Evolutionary conservation across 2,888 invertebrate species (phyloP).

Genomic region (Carterocephalus palaemon): DNA sequence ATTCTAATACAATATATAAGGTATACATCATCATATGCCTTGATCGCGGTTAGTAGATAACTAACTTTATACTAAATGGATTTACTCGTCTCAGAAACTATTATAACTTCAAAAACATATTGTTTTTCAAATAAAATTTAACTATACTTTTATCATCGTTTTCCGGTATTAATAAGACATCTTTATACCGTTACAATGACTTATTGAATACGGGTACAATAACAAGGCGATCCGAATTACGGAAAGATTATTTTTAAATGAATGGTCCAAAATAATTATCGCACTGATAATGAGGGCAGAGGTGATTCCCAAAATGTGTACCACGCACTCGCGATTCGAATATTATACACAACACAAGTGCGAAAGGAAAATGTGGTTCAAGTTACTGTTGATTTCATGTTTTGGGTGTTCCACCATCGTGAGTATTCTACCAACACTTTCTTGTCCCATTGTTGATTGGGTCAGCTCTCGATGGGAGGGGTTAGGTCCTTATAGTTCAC

Average conservation of each 20-base stretch:
- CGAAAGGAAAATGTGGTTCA: conserved; percentile 48
- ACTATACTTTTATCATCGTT: too few species aligned
- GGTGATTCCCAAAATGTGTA: conserved; percentile 34
- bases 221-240: not conserved
- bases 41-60: too few species aligned
- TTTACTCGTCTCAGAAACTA: not conserved
- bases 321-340: conserved; percentile 11
- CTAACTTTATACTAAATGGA: not conserved
- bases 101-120: too few species aligned
- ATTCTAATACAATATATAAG: too few species aligned
- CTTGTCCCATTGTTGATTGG: too few species aligned
- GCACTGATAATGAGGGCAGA: conserved; percentile 38
- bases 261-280: conserved; percentile 15
- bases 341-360: conserved; percentile 10
- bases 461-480: too few species aligned
- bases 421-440: too few species aligned
- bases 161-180: too few species aligned
- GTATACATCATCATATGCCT: too few species aligned
- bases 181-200: not conserved
- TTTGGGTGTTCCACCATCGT: conserved; percentile 47
- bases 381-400: conserved; percentile 42
- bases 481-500: too few species aligned
- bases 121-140: too few species aligned
- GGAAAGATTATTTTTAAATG: conserved; percentile 15
- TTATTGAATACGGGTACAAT: not conserved